A percentile compares a stretch with the other conserved stretches of the same genome.
Evolutionary conservation across 2,888 invertebrate species (phyloP).

Genomic region (Candidula unifasciata): DNA sequence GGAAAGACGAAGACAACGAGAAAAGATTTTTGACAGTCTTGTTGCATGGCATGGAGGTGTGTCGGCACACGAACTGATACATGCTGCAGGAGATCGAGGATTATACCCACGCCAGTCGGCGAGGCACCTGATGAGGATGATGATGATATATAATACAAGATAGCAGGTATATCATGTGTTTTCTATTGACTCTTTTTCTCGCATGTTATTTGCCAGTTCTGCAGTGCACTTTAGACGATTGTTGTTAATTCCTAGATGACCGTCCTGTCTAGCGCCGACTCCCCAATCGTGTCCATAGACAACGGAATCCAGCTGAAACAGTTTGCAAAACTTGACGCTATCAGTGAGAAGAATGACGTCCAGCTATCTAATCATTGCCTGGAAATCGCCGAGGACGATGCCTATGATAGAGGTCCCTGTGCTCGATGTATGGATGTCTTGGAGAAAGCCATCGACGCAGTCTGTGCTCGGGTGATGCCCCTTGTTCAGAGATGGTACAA

Average conservation of each 20-base stretch:
- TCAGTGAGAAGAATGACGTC: background rate
- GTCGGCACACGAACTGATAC: too few species aligned
- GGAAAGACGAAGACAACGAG: too few species aligned
- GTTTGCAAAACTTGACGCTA: background rate
- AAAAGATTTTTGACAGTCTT: too few species aligned
- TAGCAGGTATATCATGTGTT: too few species aligned
- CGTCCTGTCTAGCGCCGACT: background rate
- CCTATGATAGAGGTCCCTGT: constrained; percentile 20
- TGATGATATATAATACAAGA: too few species aligned
- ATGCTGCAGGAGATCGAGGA: too few species aligned
- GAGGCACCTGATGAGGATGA: too few species aligned
- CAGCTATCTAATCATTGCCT: background rate
- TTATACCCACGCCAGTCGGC: too few species aligned
- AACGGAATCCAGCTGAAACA: background rate
- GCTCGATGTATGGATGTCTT: background rate
- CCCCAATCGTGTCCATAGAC: background rate
- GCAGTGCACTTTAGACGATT: background rate
- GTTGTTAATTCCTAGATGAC: background rate
- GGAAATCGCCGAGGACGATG: background rate
- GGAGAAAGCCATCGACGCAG: background rate
- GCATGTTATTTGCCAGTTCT: background rate
- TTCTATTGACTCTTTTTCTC: background rate
- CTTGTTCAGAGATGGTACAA: background rate
- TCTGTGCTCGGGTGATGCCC: background rate
- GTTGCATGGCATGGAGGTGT: too few species aligned